Evolutionary conservation across 1,140 invertebrate species (phyloP), one percentile per base, ranked within the genome.

Genomic region (Macrosteles quadrilineatus): DNA sequence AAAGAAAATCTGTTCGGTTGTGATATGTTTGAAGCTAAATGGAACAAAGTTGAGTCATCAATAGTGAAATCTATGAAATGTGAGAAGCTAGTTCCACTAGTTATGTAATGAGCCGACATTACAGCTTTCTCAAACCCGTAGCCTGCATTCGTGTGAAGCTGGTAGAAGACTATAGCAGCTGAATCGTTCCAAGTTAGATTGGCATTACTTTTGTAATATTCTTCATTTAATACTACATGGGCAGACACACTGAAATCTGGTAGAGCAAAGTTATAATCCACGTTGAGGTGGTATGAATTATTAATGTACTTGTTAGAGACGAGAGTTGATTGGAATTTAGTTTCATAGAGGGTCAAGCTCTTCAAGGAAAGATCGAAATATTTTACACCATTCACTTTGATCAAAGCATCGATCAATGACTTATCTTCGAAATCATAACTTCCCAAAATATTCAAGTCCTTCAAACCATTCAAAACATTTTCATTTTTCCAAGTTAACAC

Each of bases 11-110:
- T 4, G 23, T 23, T 29, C 4, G 55, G 55, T 9, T 27, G n/a
- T 21, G 21, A 25, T 4, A 59, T 59, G 6, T 59, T 4, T 2
- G 55, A 59, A 11, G 55, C 21, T 59, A 59, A 4, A 30, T 59
- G 55, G 25, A 59, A 59, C 11, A 59, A 27, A 14, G 21, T 25
- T 59, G 55, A 59, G 55, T 59, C 25, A 59, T 59, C 55, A 6
- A 59, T 29, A 2, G 12, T 27, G 25, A 59, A 59, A 59, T 27
- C 12, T 27, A 59, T 59, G 9, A 59, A 59, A 59, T 59, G 6
- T 12, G 25, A 25, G 27, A 27, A 27, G 32, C 32, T 36, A 6
- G 25, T 59, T 23, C 27, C n/a, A 25, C 27, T 23, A 4, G 9
- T n/a, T 14, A 2, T 30, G 27, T 59, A 59, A 6, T 27, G 12